Percentiles rank a stretch among this genome's conserved stretches.
Evolutionary conservation across 1,140 invertebrate genomes (phyloP).

Genomic region (Eriocheir sinensis): DNA sequence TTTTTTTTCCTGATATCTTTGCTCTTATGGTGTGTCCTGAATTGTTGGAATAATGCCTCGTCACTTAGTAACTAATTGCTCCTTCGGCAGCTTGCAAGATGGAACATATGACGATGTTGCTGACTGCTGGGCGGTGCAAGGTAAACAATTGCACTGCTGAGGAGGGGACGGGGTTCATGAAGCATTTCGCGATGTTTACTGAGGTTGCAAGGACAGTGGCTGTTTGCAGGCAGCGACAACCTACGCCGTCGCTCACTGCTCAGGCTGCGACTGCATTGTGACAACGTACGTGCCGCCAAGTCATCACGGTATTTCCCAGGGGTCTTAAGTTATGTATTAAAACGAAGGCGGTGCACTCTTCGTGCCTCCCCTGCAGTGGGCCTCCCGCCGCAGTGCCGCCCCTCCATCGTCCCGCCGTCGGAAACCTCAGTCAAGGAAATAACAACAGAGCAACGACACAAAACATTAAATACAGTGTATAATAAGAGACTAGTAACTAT

Average conservation of each 20-base stretch:
- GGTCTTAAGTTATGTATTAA: conserved; percentile 7
- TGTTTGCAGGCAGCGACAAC: not conserved
- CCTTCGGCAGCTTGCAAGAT: not conserved
- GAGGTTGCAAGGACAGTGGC: not conserved
- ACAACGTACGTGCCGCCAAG: not conserved
- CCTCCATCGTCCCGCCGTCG: not conserved
- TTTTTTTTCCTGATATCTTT: not conserved
- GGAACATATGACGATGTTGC: not conserved
- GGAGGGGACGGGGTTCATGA: not conserved
- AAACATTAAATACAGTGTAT: conserved; percentile 11
- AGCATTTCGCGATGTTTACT: not conserved
- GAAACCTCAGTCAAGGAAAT: not conserved
- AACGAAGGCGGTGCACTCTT: not conserved
- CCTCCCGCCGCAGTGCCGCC: not conserved
- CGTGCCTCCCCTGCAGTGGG: not conserved
- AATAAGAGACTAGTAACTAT: conserved; percentile 8
- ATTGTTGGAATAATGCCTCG: not conserved
- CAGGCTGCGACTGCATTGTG: not conserved
- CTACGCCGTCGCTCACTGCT: not conserved
- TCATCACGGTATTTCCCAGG: conserved; percentile 50
- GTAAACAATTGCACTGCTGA: conserved; percentile 15
- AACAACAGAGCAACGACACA: not conserved
- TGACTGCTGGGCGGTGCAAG: not conserved
- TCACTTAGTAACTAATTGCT: not conserved
- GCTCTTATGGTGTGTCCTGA: not conserved